Evolutionary conservation across 2,113 vertebrate genomes (phyloP).

Genomic region (Pogonocichla stellata): DNA sequence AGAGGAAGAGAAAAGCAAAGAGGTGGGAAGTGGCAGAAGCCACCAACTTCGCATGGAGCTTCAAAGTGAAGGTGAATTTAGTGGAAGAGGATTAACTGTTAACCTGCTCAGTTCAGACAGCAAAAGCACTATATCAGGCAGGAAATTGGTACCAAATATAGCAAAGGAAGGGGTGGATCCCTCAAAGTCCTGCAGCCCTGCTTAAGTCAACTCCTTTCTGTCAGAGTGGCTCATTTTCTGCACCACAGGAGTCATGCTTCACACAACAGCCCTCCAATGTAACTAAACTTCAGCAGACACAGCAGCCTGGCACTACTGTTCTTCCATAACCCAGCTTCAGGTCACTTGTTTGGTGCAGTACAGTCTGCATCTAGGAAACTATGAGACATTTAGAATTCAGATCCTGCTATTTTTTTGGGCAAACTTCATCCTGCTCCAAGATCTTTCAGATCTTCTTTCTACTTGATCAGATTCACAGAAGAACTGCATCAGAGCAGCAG

Average conservation of each 20-base stretch:
- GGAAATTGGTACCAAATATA: not conserved
- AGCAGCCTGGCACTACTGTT: not conserved
- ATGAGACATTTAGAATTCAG: not conserved
- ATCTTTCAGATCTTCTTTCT: not conserved
- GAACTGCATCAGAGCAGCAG: not conserved
- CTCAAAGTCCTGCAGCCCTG: not conserved
- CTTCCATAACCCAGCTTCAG: not conserved
- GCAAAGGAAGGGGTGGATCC: not conserved
- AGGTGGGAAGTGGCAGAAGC: not conserved
- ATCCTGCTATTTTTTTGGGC: not conserved
- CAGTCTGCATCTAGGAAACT: not conserved
- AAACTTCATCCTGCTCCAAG: not conserved
- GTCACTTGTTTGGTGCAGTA: not conserved
- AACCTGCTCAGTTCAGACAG: not conserved
- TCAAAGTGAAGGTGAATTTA: not conserved
- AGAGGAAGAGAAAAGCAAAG: not conserved
- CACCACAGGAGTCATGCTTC: not conserved
- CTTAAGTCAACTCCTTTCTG: not conserved
- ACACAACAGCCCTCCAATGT: not conserved
- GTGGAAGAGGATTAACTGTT: not conserved
- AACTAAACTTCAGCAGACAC: not conserved
- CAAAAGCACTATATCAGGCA: not conserved
- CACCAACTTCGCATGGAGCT: not conserved
- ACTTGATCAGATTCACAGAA: not conserved
- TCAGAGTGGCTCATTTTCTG: not conserved